Base-by-base conservation (phyloP, 2,797 vertebrate genomes). In the Artibeus jamaicensis region DNA sequence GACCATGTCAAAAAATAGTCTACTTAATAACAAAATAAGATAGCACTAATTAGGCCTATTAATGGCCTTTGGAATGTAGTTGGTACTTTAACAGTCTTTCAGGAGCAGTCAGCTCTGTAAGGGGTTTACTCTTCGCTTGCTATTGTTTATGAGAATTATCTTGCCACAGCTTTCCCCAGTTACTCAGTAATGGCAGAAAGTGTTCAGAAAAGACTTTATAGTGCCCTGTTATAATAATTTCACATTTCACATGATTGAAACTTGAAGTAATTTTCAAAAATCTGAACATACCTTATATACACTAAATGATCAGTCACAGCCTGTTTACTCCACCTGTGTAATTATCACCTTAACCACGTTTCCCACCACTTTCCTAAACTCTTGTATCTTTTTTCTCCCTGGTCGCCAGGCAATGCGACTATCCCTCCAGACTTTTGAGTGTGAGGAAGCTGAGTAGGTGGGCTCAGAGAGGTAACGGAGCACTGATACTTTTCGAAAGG, bases 21-120 rank as follows among this genome's bases (percentile, higher is more conserved):
- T 93, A 59, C 82, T 93, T 93, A 96, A 87, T 84, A 91, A n/a
- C 65, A 48, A 96, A 93, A 91, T 67, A 89, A 18, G 15, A 89
- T 50, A 39, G 26, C 53, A 88, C 90, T 92, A 96, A 96, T 96
- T 86, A 89, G 53, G 71, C 59, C 90, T 96, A 86, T 78, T 93
- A 87, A 95, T 77, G 73, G 88, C 71, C 78, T 92, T 71, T 37
- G 67, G 76, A 89, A 77, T 44, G 14, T 14, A 86, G 44, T 71
- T 7, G 74, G 68, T 77, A 50, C 44, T 89, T 89, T 91, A 59
- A 78, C 9, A 44, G 77, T 42, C 59, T 90, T 94, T 94, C 44
- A 46, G 48, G 68, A 88, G 18, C 89, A 68, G 67, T 83, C 53
- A 46, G 24, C 32, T 90, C 59, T 94, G 91, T 32, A 93, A 59